Evolutionary conservation across 2,797 vertebrate genomes (phyloP).

Genomic region (Clamator glandarius): DNA sequence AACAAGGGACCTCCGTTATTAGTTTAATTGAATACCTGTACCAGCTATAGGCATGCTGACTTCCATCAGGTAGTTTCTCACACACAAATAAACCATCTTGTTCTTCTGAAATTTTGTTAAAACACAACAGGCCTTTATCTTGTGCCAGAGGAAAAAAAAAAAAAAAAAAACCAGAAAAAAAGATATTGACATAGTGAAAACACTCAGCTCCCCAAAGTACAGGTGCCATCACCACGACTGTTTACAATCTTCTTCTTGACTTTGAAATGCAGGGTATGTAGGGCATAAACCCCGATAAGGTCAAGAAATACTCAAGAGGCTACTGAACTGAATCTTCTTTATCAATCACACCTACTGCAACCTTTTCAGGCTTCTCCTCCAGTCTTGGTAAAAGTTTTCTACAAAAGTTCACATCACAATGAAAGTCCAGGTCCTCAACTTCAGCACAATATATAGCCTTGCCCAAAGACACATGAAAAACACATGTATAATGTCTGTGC

Average conservation of each 20-base stretch:
- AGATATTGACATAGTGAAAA: not conserved
- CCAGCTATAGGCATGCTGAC: not conserved
- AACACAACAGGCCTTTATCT: not conserved
- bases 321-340: not conserved
- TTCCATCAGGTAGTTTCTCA: not conserved
- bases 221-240: rapidly evolving
- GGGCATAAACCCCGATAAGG: not conserved
- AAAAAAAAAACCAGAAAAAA: not conserved
- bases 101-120: not conserved
- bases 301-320: not conserved
- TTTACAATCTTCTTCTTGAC: not conserved
- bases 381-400: not conserved
- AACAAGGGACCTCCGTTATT: not conserved
- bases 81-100: not conserved
- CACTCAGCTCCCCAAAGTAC: not conserved
- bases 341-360: not conserved
- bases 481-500: not conserved
- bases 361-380: not conserved
- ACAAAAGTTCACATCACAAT: not conserved
- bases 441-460: not conserved
- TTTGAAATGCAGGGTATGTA: not conserved
- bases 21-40: not conserved
- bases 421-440: not conserved
- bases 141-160: not conserved
- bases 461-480: not conserved